A percentile compares a stretch with the other conserved stretches of the same genome.
Conservation (phyloP, 2,797 vertebrate genomes). For the Ctenosaura bakeri region DNA sequence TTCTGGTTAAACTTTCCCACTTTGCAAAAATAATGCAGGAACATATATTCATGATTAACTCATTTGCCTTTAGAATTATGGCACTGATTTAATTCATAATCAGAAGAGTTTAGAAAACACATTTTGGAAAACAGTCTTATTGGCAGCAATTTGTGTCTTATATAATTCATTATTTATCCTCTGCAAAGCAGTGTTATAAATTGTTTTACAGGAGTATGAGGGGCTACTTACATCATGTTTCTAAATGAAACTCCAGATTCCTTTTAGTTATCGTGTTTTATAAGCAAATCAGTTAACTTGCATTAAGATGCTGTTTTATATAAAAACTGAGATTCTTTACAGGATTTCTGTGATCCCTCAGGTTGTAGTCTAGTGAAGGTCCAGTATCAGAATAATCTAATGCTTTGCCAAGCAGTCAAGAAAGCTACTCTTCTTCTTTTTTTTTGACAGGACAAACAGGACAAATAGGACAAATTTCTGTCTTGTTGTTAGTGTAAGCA, state of each 20-base stretch:
- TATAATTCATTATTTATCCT: slow-evolving; percentile 8
- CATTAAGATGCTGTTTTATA: background rate
- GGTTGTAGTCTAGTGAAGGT: background rate
- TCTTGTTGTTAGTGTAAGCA: background rate
- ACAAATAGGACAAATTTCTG: background rate
- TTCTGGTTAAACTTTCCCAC: background rate
- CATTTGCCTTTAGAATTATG: slow-evolving; percentile 25
- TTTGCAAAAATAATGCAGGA: slow-evolving; percentile 33
- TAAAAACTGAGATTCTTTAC: background rate
- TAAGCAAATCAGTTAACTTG: background rate
- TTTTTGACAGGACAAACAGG: too few species aligned
- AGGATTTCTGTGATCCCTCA: background rate
- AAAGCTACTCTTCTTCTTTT: background rate
- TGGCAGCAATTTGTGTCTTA: slow-evolving; percentile 18
- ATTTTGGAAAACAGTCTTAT: slow-evolving; percentile 10
- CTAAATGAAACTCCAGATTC: slow-evolving; percentile 21
- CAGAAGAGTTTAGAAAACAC: slow-evolving; percentile 4
- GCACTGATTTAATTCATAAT: slow-evolving; percentile 41
- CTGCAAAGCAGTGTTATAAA: slow-evolving; percentile 14
- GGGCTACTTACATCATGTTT: slow-evolving; percentile 11
- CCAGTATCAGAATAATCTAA: background rate
- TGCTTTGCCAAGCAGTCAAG: background rate
- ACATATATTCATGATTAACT: slow-evolving; percentile 15
- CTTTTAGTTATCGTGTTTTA: slow-evolving; percentile 10
- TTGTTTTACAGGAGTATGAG: slow-evolving; percentile 26